A percentile compares a stretch with the other conserved stretches of the same genome.
These are phyloP conservation scores for Plutomurus gul DNA, from an alignment of 1,140 invertebrate genomes.

Conservation along the genomic window DNA sequence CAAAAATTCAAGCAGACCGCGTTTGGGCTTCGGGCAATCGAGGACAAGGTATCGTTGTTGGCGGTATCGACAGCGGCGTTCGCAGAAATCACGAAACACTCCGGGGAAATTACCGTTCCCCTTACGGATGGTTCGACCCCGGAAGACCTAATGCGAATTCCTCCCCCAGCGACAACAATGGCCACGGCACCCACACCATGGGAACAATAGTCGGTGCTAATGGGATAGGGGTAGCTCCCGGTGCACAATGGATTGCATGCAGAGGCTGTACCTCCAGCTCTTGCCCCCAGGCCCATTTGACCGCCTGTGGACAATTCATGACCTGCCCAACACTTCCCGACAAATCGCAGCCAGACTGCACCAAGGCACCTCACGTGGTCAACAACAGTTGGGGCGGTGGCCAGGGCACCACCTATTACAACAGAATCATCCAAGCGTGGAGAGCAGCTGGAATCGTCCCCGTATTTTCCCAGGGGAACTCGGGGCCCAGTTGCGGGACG, in stretches of 20 bases:
- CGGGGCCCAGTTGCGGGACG: constrained; percentile 7
- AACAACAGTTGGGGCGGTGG: neutral
- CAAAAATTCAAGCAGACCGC: neutral
- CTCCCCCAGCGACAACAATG: neutral
- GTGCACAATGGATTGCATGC: constrained; percentile 34
- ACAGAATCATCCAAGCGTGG: neutral
- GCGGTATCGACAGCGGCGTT: constrained; percentile 43
- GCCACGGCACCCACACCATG: constrained; percentile 28
- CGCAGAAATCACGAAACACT: constrained; percentile 12
- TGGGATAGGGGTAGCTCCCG: constrained; percentile 35
- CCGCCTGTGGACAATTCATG: constrained; percentile 31
- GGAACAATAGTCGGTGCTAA: neutral
- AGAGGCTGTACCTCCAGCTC: neutral
- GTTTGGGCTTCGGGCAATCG: constrained; percentile 17
- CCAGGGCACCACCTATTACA: neutral
- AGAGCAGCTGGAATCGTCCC: neutral
- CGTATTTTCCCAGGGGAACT: constrained; percentile 15
- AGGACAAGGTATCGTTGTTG: constrained; percentile 7
- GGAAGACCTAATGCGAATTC: neutral
- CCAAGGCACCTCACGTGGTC: neutral
- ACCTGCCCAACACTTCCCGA: constrained; percentile 6
- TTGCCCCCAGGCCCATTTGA: neutral
- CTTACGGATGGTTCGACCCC: constrained; percentile 36
- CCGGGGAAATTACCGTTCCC: neutral
- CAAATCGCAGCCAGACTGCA: neutral